Conservation (phyloP, 2,113 vertebrate species). For the Hydropotes inermis region DNA sequence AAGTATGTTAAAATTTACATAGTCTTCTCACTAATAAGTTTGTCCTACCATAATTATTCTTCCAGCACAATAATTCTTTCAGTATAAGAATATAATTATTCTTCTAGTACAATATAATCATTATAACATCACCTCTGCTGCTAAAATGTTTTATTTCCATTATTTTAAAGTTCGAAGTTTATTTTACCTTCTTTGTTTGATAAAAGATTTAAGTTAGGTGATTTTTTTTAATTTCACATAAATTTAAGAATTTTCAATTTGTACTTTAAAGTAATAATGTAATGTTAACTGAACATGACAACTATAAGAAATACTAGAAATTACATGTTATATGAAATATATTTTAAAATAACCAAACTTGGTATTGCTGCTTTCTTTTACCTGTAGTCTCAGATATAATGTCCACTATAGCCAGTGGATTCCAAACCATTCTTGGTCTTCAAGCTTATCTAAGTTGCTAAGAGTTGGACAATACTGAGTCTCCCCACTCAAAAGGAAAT, state of each 20-base stretch:
- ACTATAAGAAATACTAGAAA: neutral
- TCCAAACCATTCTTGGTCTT: neutral
- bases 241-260: neutral
- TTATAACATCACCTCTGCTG: neutral
- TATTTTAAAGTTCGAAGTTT: neutral
- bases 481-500: neutral
- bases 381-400: neutral
- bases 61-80: neutral
- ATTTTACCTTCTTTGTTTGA: neutral
- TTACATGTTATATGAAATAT: neutral
- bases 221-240: neutral
- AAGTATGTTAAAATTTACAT: neutral
- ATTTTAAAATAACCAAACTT: neutral
- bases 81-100: neutral
- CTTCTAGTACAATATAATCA: neutral
- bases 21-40: neutral
- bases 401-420: neutral
- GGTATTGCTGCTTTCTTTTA: neutral
- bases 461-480: neutral
- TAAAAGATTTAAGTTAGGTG: neutral
- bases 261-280: neutral
- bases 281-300: neutral
- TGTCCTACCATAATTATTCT: neutral
- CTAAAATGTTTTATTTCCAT: neutral
- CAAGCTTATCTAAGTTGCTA: neutral